Base-by-base conservation (phyloP, 2,113 vertebrate genomes). In the Maccullochella peelii region DNA sequence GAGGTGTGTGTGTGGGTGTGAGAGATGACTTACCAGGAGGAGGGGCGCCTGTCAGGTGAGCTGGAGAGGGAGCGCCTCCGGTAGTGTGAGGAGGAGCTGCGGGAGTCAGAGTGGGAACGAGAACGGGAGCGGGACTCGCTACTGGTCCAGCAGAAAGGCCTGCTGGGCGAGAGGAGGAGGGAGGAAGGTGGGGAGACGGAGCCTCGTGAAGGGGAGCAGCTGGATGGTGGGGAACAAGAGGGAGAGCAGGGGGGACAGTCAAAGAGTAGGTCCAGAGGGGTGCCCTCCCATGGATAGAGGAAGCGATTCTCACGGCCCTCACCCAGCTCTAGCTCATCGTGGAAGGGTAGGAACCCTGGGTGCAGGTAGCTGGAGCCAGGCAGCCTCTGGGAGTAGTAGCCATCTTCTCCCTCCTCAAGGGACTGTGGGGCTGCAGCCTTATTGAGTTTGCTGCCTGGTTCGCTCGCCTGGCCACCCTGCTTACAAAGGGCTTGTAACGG, bases 241-340 rank as follows among this genome's bases (percentile, higher is more conserved):
- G 97, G 97, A 10, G 98, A 98, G 93, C 96, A 92, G 87, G 97
- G 97, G 1, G 97, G 96, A 87, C 96, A 94, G 93, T 99, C 96
- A 70, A 99, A 97, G 89, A 99, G 97, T 78, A 98, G 97, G 94
- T 97, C 98, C 95, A 97, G 94, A 85, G 96, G 97, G 80, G 96
- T 96, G 94, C 97, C 97, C 94, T 99, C 97, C 98, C 97, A 99
- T 52, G 97, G 96, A 93, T 95, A 98, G 90, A 96, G 95, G 85
- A 97, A 92, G 68, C 92, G 96, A 94, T 97, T 97, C 93, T 98
- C 97, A 73, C 94, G 96, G 94, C 97, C 96, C 89, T 96, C 96
- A 90, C 96, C 96, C 82, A 98, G 96, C 91, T 98, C 97, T 73
- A 93, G 82, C 86, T 94, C 94, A 18, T 92, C 87, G 1, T 98